Base-by-base conservation (phyloP, 1,140 invertebrate species). In the Dinothrombium tinctorium region DNA sequence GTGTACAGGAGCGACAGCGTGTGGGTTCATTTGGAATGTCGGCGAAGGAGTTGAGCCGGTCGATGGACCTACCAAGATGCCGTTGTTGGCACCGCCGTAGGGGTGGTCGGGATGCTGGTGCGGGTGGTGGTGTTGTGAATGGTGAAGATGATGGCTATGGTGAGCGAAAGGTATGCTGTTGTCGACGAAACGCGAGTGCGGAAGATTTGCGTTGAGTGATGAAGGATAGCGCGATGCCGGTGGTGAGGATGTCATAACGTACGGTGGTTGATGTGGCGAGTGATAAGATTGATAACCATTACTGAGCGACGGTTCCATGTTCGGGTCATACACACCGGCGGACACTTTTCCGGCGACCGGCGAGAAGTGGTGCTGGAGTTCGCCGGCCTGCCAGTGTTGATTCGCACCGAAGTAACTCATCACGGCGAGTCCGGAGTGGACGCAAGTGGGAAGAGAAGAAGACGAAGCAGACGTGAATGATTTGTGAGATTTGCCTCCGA, bases 401-500 rank as follows among this genome's bases (percentile, higher is more conserved):
- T 20, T n/a, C 8, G 19, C 4, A 14, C 23, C 19, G 19, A 22
- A 38, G 19, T 15, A 38, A 14, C 37, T 38, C 37, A 38, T 38
- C 5, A 14, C 37, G 5, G 14, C 7, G n/a, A 22, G n/a, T n/a
- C n/a, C 14, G n/a, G 14, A 38, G 37, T 20, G 23, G 8, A 35
- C 15, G 9, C 9, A 8, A 9, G 17, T n/a, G 23, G n/a, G n/a
- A 22, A 8, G 21, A 38, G n/a, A 38, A 24, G 7, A 24, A 38
- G 7, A 15, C n/a, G 20, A n/a, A 23, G 7, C n/a, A 24, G 12
- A 14, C 21, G 21, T 11, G 9, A 24, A 38, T 38, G 37, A 38
- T 38, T 38, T 38, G 37, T 38, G 37, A 20, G 33, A 35, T 22
- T 38, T 29, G 15, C 20, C 23, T 22, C 23, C 20, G 37, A 38